Base-by-base conservation (phyloP, 2,113 vertebrate genomes). In the Cynopterus brachyotis region DNA sequence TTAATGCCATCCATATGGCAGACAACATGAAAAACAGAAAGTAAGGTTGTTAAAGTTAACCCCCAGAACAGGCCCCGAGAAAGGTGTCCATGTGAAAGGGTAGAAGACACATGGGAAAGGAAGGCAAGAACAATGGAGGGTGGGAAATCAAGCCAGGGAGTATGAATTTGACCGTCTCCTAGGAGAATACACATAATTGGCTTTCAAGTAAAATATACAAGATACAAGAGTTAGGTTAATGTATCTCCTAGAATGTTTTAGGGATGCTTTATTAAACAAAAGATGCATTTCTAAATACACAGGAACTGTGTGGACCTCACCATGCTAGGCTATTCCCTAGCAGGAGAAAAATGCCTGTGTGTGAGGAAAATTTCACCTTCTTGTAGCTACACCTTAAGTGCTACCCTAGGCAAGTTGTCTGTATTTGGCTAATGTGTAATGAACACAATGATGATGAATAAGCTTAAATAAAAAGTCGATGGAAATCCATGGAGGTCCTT, bases 71-170 rank as follows among this genome's bases (percentile, higher is more conserved):
- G 22, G 2, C 50, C 11, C 47, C 66, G 69, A 81, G 40, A 91
- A 72, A 20, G 2, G 2, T 20, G 75, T 59, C 17, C 8, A 6
- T 0, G 7, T 73, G 35, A 62, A 87, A n/a, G 28, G n/a, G 20
- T 3, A 42, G 8, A 75, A 7, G 9, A 62, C 16, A 32, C 13
- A 4, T 32, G 10, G 5, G 1, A 73, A 75, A 50, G 3, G 20
- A 80, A 47, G 3, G 13, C 5, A 55, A 37, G 26, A 79, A 47
- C 1, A 10, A 12, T 4, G 0, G 2, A 37, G 4, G 6, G 4
- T 35, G 1, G 10, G 4, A 2, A 9, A 50, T 42, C 2, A 62
- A 66, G 6, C 55, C 6, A 47, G 3, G 4, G 10, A 40, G 20
- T 13, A 17, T 28, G 28, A 62, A 30, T 37, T 62, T 4, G 17